Evolutionary conservation across 2,888 invertebrate genomes (phyloP).

Genomic region (Zootermopsis nevadensis): DNA sequence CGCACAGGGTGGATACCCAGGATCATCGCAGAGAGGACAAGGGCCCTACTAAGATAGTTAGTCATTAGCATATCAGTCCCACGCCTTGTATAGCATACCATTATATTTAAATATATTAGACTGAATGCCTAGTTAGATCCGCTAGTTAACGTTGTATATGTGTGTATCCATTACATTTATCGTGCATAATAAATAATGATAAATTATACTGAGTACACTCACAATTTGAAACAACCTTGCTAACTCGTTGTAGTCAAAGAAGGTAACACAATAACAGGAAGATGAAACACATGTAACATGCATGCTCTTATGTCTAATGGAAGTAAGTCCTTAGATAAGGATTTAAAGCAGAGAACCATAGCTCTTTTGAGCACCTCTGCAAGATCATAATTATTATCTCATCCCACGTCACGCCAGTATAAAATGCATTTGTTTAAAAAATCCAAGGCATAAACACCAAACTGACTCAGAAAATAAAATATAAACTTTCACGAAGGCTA

Average conservation of each 20-base stretch:
- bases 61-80: not conserved
- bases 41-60: conserved; percentile 25
- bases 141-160: conserved; percentile 19
- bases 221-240: too few species aligned
- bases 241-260: too few species aligned
- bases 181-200: conserved; percentile 22
- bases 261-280: too few species aligned
- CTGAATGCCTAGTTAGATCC: conserved; percentile 9
- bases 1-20: conserved; percentile 40
- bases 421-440: too few species aligned
- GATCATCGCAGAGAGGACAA: conserved; percentile 14
- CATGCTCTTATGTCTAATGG: too few species aligned
- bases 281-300: too few species aligned
- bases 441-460: too few species aligned
- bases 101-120: conserved; percentile 5
- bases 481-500: not conserved
- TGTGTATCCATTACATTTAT: conserved; percentile 25
- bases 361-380: too few species aligned
- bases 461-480: not conserved
- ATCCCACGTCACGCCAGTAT: too few species aligned
- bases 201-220: not conserved
- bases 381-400: too few species aligned
- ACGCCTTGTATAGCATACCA: not conserved
- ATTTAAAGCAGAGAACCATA: too few species aligned
- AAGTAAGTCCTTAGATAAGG: too few species aligned